Base-by-base conservation (phyloP, 2,797 vertebrate species). In the Australoheros facetus region DNA sequence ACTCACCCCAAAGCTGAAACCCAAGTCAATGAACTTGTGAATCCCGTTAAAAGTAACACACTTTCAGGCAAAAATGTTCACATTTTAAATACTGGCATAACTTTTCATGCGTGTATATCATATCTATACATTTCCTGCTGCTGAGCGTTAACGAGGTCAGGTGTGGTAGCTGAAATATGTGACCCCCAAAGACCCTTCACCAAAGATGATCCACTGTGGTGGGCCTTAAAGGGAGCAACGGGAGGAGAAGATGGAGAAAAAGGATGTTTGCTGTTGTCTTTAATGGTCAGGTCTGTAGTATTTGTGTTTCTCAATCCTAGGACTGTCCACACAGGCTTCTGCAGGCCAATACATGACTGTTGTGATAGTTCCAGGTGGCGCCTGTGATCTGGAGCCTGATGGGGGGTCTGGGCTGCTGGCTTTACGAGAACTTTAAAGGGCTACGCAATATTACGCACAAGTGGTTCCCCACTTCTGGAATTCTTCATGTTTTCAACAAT, bases 401-500 rank as follows among this genome's bases (percentile, higher is more conserved):
- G 76, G 55, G 75, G 32, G 59, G 56, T 79, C 77, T 85, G 80
- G 56, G 28, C 14, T 42, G 48, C 16, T 51, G 42, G 62, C 51
- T 80, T 79, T 83, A 73, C 64, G 32, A 62, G 58, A 72, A 69
- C 78, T 75, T 62, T 23, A 30, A 58, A 77, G n/a, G 73, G 70
- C 59, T 62, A 34, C 28, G 72, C 81, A 73, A 57, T 17, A 57
- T 57, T 6, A 9, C 4, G 3, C 42, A 69, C 64, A 69, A 69
- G 80, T 30, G 79, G 19, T 74, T 78, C 75, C 66, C 77, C 59
- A 78, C 57, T 62, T 59, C 69, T 80, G 56, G 53, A 86, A 79
- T 80, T 59, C 60, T 45, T 77, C 69, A 81, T 82, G 45, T 75
- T 91, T 87, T 85, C 32, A 66, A 59, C 73, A 37, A 62, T 13